These are phyloP conservation scores for Sebastes oblongus DNA, from an alignment of 2,797 vertebrate species.

Conservation along the genomic window DNA sequence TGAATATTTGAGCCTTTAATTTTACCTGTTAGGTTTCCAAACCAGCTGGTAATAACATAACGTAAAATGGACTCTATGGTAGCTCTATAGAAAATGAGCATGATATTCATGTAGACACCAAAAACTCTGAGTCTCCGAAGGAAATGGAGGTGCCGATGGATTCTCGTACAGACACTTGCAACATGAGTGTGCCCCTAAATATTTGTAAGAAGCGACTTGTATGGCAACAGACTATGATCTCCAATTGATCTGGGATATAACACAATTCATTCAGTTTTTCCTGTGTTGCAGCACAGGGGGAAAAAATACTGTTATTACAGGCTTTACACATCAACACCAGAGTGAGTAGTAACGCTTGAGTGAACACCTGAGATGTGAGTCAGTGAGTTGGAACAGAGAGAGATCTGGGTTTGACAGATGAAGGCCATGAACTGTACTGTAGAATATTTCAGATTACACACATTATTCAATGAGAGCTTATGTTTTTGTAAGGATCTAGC, in stretches of 20 bases:
- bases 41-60: no score
- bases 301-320: constrained; percentile 21
- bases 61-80: neutral
- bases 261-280: no score
- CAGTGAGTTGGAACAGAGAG: constrained; percentile 34
- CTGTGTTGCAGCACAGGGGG: constrained; percentile 24
- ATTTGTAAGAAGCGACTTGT: no score
- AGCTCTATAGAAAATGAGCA: neutral
- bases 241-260: no score
- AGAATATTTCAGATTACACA: neutral
- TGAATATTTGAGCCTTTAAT: neutral
- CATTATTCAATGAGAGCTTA: neutral
- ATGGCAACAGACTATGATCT: no score
- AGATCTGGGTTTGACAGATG: constrained; percentile 44
- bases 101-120: neutral
- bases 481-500: neutral
- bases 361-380: constrained; percentile 37
- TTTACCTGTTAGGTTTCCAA: no score
- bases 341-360: neutral
- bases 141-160: no score
- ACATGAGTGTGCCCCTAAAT: no score
- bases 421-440: constrained; percentile 30
- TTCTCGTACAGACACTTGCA: no score
- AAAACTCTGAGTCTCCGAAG: no score
- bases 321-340: neutral